Base-by-base conservation (phyloP, 2,888 invertebrate species). In the Nysson spinosus region DNA sequence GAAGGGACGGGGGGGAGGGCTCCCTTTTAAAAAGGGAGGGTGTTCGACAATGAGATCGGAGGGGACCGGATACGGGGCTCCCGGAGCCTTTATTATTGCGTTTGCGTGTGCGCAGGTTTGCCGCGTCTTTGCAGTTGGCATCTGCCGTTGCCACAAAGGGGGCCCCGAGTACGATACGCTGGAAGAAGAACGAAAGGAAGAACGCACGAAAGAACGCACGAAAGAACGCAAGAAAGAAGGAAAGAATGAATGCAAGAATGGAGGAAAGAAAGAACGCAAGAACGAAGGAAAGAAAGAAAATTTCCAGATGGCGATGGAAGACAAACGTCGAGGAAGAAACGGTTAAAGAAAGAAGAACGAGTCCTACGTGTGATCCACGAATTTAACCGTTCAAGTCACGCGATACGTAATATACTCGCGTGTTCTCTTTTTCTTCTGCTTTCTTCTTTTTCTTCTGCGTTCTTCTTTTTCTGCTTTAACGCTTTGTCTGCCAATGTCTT, bases 21-120 rank as follows among this genome's bases (percentile, higher is more conserved):
- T n/a, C n/a, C n/a, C n/a, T n/a, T n/a, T n/a, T n/a, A 46, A 46
- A 47, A 20, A 14, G 58, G 56, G 63, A 42, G 56, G 60, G 52
- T 54, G 56, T 43, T 60, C 44, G 62, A 76, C 67, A 75, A 76
- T 76, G 73, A 76, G 70, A 72, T 74, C 70, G 62, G 49, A 49
- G 51, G 57, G 54, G 28, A 44, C 60, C 60, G 68, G 68, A 66
- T 69, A 44, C 56, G 56, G 52, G 30, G 20, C 35, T 43, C 16
- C n/a, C n/a, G 30, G 17, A 28, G 49, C 28, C 44, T 34, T 51
- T 68, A 49, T 60, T 64, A 64, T 67, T 60, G 35, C 51, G 65
- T 47, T 63, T 54, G 62, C 62, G 50, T 65, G 62, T 46, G 43
- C 19, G 39, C 16, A 34, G 37, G 20, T 4, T 3, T 16, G 43